Conservation (phyloP, 2,797 vertebrate species). For the Lacerta bilineata region DNA sequence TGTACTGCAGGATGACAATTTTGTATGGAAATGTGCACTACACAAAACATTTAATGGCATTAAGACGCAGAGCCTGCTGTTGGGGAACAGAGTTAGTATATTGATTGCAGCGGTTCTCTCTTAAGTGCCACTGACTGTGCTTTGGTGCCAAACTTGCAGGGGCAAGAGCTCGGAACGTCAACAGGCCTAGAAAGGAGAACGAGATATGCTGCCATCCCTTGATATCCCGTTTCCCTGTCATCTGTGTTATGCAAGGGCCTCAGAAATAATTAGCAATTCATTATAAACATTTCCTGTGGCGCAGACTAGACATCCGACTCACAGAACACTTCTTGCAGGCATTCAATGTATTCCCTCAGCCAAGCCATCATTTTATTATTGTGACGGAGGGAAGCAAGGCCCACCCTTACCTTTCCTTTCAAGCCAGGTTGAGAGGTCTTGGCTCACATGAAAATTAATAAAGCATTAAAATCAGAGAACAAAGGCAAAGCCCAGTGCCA, state of each 20-base stretch:
- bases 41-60: background rate
- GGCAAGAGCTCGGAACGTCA: too few species aligned
- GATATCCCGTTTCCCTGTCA: background rate
- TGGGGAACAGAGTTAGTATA: background rate
- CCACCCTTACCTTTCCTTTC: conserved; percentile 50
- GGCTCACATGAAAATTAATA: conserved; percentile 52
- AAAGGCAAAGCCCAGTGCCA: background rate
- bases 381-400: conserved; percentile 21
- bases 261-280: conserved; percentile 38
- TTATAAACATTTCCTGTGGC: conserved; percentile 51
- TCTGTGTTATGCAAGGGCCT: background rate
- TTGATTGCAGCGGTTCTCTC: background rate
- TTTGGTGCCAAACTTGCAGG: background rate
- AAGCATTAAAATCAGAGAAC: conserved; percentile 6
- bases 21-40: background rate
- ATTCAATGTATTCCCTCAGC: conserved; percentile 35
- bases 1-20: background rate
- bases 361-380: conserved; percentile 55
- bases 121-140: background rate
- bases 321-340: background rate
- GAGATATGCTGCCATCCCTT: background rate
- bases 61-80: background rate
- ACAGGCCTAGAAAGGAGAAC: background rate
- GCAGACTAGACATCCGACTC: background rate
- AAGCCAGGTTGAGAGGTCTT: conserved; percentile 33